Conservation (phyloP, 2,888 invertebrate species). For the Drosophila lutescens region DNA sequence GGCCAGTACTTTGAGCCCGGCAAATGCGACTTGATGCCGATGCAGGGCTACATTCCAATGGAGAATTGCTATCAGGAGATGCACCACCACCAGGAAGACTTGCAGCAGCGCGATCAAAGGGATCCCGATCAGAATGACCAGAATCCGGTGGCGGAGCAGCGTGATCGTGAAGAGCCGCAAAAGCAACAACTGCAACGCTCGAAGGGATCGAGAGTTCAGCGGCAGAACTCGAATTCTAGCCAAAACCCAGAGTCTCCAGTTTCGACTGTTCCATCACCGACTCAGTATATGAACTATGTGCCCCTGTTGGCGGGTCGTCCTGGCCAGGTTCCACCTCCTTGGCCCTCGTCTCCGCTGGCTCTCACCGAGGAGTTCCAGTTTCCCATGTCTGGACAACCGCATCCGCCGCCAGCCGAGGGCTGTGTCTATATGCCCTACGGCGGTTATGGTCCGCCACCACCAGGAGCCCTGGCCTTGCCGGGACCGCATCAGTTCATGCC, state of each 20-base stretch:
- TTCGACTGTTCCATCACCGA: not conserved
- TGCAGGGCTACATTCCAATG: slow-evolving; percentile 38
- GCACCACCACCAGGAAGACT: slow-evolving; percentile 1
- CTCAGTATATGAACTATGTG: slow-evolving; percentile 50
- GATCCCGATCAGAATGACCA: slow-evolving; percentile 3
- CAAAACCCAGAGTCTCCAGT: slow-evolving; percentile 5
- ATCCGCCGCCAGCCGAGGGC: slow-evolving; percentile 57
- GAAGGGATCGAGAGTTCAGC: not conserved
- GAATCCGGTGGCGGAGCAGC: slow-evolving; percentile 14
- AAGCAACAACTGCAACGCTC: slow-evolving; percentile 20
- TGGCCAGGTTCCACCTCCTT: slow-evolving; percentile 28
- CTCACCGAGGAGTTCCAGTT: slow-evolving; percentile 1
- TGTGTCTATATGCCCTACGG: slow-evolving; percentile 65
- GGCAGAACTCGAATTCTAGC: not conserved
- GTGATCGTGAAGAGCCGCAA: slow-evolving; percentile 3
- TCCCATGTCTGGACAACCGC: slow-evolving; percentile 9
- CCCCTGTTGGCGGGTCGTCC: slow-evolving; percentile 28
- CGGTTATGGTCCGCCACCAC: slow-evolving; percentile 39
- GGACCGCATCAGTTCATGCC: slow-evolving; percentile 36
- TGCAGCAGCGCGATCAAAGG: not conserved
- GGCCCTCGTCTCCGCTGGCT: slow-evolving; percentile 37
- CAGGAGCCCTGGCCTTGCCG: slow-evolving; percentile 14
- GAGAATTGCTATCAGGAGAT: slow-evolving; percentile 17
- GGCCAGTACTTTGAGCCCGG: slow-evolving; percentile 48
- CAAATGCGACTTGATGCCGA: slow-evolving; percentile 42